phyloP scores from a whole-genome alignment of 2,888 invertebrate species.

The Diplazon laetatorius region DNA sequence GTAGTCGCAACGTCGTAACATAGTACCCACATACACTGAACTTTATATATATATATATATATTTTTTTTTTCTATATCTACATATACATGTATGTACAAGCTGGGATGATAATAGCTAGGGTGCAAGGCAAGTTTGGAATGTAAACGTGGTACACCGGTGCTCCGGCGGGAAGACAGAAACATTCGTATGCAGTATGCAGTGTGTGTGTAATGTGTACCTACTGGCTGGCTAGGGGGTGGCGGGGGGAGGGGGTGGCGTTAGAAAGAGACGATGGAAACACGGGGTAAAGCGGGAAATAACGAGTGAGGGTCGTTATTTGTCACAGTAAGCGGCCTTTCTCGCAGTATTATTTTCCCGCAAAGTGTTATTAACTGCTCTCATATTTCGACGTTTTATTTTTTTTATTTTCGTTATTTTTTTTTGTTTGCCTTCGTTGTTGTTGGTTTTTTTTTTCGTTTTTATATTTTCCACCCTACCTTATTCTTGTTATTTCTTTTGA shows the following conservation, averaged over 20 bases:
- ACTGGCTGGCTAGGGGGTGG: constrained; percentile 44
- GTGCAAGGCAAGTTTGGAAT: constrained; percentile 57
- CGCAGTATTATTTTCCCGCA: constrained; percentile 82
- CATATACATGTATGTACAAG: constrained; percentile 50
- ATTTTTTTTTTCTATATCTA: too few species aligned
- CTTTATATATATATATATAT: too few species aligned
- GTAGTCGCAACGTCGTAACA: constrained; percentile 10
- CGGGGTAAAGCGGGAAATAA: constrained; percentile 67
- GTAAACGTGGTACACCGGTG: constrained; percentile 51
- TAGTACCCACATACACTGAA: too few species aligned
- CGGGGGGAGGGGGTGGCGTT: constrained; percentile 37
- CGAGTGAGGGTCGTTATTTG: constrained; percentile 79
- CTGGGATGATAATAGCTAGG: constrained; percentile 55
- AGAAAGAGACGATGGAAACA: constrained; percentile 32
- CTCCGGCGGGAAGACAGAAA: constrained; percentile 52
- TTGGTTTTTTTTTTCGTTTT: constrained; percentile 66
- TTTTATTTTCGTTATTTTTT: constrained; percentile 62
- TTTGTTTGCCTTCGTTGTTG: constrained; percentile 44
- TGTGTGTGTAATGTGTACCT: constrained; percentile 26
- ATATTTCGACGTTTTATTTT: constrained; percentile 79
- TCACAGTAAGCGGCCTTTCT: constrained; percentile 82
- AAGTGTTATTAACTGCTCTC: constrained; percentile 83
- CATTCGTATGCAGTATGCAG: constrained; percentile 50
- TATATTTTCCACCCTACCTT: constrained; percentile 28
- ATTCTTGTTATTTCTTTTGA: constrained; percentile 65